Evolutionary conservation across 2,113 vertebrate genomes (phyloP).

Genomic region (Gymnobelideus leadbeateri): DNA sequence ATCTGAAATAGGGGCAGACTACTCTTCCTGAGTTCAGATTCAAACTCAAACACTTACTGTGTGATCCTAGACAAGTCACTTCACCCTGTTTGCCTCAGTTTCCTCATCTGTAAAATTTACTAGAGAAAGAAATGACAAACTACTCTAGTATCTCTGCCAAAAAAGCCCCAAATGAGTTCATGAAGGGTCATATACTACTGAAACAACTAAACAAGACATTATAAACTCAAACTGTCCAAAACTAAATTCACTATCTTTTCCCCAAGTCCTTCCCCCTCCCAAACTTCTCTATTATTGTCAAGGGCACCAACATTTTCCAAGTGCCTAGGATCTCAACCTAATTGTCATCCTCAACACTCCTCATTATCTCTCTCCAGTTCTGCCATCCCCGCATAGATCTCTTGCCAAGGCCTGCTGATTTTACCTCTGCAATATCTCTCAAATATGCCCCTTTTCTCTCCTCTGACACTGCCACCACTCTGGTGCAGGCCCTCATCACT

Average conservation of each 20-base stretch:
- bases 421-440: neutral
- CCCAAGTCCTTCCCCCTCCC: neutral
- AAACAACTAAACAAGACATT: neutral
- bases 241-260: neutral
- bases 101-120: neutral
- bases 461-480: neutral
- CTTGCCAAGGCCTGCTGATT: neutral
- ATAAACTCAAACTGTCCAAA: neutral
- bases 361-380: neutral
- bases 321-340: neutral
- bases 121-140: neutral
- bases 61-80: neutral
- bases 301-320: neutral
- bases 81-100: neutral
- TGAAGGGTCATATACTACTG: neutral
- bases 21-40: neutral
- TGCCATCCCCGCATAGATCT: neutral
- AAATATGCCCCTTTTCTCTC: neutral
- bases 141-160: neutral
- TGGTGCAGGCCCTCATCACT: neutral
- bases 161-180: neutral
- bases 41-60: neutral
- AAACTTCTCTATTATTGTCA: neutral
- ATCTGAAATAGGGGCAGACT: neutral
- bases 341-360: neutral